phyloP scores from a whole-genome alignment of 1,140 invertebrate genomes.

The Drosophila orena region DNA sequence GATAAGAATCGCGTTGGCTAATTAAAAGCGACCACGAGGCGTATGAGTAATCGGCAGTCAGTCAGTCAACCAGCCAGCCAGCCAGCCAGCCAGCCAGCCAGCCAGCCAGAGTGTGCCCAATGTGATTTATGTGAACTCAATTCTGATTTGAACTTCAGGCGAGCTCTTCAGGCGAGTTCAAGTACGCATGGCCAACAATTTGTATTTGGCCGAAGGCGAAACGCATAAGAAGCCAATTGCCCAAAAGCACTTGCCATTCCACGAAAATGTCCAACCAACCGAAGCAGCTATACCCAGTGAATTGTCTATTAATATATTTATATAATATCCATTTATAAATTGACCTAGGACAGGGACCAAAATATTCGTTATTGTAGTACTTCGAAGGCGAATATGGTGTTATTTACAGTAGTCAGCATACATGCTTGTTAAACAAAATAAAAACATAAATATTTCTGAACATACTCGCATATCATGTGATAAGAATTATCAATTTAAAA shows the following conservation, averaged over 20 bases:
- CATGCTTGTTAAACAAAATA: too few relatives aligned
- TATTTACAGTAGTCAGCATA: background rate
- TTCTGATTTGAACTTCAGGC: slow-evolving; percentile 60
- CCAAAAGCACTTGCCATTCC: slow-evolving; percentile 42
- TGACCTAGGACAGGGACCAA: too few relatives aligned
- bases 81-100: slow-evolving; percentile 39
- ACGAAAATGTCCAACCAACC: slow-evolving; percentile 8
- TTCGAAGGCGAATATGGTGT: too few relatives aligned
- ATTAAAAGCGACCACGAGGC: slow-evolving; percentile 50
- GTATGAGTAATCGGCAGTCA: slow-evolving; percentile 46
- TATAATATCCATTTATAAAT: background rate
- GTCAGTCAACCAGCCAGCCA: slow-evolving; percentile 31
- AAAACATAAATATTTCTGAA: too few relatives aligned
- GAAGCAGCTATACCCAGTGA: slow-evolving; percentile 24
- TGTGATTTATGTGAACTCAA: slow-evolving; percentile 53
- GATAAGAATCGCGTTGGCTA: slow-evolving; percentile 51
- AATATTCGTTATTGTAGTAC: too few relatives aligned
- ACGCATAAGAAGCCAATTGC: slow-evolving; percentile 50
- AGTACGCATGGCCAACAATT: slow-evolving; percentile 57
- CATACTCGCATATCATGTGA: too few relatives aligned
- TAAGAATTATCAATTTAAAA: background rate
- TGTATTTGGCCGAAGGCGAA: slow-evolving; percentile 49
- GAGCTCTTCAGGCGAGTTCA: slow-evolving; percentile 55
- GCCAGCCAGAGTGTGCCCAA: slow-evolving; percentile 39
- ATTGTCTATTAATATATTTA: slow-evolving; percentile 4